phyloP scores from a whole-genome alignment of 2,888 invertebrate genomes.

The Melanostoma mellinum region DNA sequence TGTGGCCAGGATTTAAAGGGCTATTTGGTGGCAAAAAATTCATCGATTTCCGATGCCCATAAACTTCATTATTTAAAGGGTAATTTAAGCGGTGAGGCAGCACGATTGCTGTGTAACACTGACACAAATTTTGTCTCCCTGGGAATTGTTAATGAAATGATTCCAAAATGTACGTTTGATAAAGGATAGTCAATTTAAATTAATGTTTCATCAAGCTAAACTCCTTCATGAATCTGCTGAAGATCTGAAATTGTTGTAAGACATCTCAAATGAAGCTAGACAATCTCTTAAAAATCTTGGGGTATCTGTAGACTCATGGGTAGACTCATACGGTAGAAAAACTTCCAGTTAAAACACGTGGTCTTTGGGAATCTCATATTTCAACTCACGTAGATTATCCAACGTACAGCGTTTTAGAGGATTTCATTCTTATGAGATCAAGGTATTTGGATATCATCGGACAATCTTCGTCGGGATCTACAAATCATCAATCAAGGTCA shows the following conservation, averaged over 20 bases:
- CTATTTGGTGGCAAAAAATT: slow-evolving; percentile 24
- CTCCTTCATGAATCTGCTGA: slow-evolving; percentile 4
- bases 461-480: slow-evolving; percentile 8
- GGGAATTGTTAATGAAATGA: slow-evolving; percentile 23
- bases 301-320: slow-evolving; percentile 24
- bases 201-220: slow-evolving; percentile 14
- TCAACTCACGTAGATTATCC: slow-evolving; percentile 34
- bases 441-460: slow-evolving; percentile 28
- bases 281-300: slow-evolving; percentile 20
- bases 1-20: slow-evolving; percentile 15
- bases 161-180: slow-evolving; percentile 28
- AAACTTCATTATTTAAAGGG: slow-evolving; percentile 27
- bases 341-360: slow-evolving; percentile 25
- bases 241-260: background rate
- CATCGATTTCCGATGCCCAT: slow-evolving; percentile 26
- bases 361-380: slow-evolving; percentile 29
- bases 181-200: slow-evolving; percentile 34
- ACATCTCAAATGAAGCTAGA: background rate
- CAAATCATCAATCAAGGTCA: slow-evolving; percentile 1
- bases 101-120: slow-evolving; percentile 23
- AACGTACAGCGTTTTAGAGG: slow-evolving; percentile 5
- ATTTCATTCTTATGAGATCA: slow-evolving; percentile 31
- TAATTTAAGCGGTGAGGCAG: slow-evolving; percentile 19
- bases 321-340: slow-evolving; percentile 28
- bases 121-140: slow-evolving; percentile 39